Evolutionary conservation across 1,140 invertebrate species (phyloP), one percentile per base, ranked within the genome.

Genomic region (Diabrotica undecimpunctata): DNA sequence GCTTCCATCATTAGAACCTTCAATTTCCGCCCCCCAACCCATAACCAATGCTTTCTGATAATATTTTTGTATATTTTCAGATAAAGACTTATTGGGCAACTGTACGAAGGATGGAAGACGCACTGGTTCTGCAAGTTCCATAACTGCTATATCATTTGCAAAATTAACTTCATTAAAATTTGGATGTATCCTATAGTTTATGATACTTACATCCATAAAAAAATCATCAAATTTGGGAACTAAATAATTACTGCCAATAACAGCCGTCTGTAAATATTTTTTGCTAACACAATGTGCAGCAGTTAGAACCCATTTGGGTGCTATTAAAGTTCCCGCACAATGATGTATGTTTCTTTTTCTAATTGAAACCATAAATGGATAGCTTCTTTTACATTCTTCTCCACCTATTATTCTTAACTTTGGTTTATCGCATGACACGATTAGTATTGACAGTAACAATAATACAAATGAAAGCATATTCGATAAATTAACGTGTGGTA

Each of bases 101-200:
- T 25, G 35, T 12, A 64, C 62, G 9, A 54, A 63, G 11, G n/a
- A 35, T 8, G 66, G 39, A 41, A 55, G 10, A n/a, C 7, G 9
- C 3, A 69, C 12, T 41, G 41, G 55, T 11, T 51, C 7, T 7
- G 50, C 36, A 8, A 66, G 37, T 13, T 54, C 38, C n/a, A 66
- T 25, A 9, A 69, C 14, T 7, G 53, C 64, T n/a, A 69, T 64
- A 55, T 69, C 68, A 36, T 66, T 53, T 35, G 6, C 12, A 8
- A 61, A 51, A 37, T 6, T 58, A 7, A 52, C 11, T 6, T 9
- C 5, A 7, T 59, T 25, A 52, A 35, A 66, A 4, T 54, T 8
- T 7, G 13, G 12, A 61, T 69, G 64, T 36, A 37, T n/a, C 41
- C 3, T 46, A 8, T 46, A n/a, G 3, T 46, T 6, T 2, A 46